phyloP scores from a whole-genome alignment of 2,113 vertebrate species.

The Oreochromis aureus region DNA sequence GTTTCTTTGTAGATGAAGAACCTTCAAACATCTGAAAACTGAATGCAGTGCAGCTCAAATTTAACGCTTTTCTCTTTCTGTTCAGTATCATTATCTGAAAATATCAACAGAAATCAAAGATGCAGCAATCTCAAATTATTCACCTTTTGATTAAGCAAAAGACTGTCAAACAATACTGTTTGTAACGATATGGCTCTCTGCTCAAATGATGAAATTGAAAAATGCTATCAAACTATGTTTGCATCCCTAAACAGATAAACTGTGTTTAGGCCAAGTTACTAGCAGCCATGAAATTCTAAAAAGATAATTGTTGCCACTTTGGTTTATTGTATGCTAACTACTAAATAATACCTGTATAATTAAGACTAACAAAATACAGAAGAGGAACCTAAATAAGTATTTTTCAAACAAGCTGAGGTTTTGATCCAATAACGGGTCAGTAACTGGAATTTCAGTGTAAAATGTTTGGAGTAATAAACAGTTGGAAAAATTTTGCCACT shows the following conservation, averaged over 20 bases:
- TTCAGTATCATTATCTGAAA: background rate
- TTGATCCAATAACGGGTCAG: background rate
- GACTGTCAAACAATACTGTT: background rate
- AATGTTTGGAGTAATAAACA: background rate
- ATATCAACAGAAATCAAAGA: background rate
- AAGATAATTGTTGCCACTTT: background rate
- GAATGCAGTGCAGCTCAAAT: background rate
- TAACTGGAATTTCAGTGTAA: background rate
- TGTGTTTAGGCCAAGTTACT: background rate
- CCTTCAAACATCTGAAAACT: background rate
- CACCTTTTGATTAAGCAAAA: background rate
- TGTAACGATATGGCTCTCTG: background rate
- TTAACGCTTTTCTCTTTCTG: background rate
- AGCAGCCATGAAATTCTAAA: background rate
- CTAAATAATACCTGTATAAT: background rate
- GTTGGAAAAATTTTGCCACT: background rate
- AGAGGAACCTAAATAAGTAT: background rate
- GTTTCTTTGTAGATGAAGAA: background rate
- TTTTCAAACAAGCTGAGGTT: background rate
- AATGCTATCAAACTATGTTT: background rate
- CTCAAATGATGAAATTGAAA: background rate
- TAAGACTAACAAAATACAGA: background rate
- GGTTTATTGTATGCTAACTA: background rate
- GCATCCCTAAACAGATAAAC: background rate
- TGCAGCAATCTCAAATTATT: background rate